Base-by-base conservation (phyloP, 2,113 vertebrate species). In the Colossoma macropomum region DNA sequence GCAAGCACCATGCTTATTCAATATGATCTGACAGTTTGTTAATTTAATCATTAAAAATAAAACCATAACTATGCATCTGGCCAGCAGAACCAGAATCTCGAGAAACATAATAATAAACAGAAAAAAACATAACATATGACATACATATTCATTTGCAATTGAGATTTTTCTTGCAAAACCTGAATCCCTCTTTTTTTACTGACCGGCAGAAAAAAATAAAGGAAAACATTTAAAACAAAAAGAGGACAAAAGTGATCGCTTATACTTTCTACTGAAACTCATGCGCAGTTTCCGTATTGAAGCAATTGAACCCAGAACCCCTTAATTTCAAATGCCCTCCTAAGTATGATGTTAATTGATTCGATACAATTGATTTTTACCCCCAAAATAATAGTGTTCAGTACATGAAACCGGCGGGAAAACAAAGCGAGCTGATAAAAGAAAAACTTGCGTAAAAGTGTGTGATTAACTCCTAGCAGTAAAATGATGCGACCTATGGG, bases 21-120 rank as follows among this genome's bases (percentile, higher is more conserved):
- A 92, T 96, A 97, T 95, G 96, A 98, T 98, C 96, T 86, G 92
- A 95, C 95, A 93, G 95, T 96, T 96, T 95, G 96, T 97, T 98
- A 98, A 98, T 97, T 98, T 98, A 98, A 97, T 98, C 96, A 97
- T 98, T 97, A 96, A 97, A 97, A 97, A 96, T 97, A 96, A 96
- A 97, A 96, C 95, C 62, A 95, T 93, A 96, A 96, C 97, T 94
- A 97, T 95, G 97, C 96, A 99, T 98, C 98, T 93, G 97, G 96
- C 97, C 97, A 98, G 96, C 97, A 98, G 97, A 96, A 97, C 97
- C 96, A 98, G 97, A 97, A 95, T 96, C 93, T 96, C 93, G 95
- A 95, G 95, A 75, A 91, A 84, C 91, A 81, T 30, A 97, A 94
- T 94, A 95, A 79, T 88, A 80, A 90, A 85, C 79, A 62, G 78